A percentile compares a stretch with the other conserved stretches of the same genome.
phyloP scores from a whole-genome alignment of 2,888 invertebrate genomes.

The Xiphydria camelus region DNA sequence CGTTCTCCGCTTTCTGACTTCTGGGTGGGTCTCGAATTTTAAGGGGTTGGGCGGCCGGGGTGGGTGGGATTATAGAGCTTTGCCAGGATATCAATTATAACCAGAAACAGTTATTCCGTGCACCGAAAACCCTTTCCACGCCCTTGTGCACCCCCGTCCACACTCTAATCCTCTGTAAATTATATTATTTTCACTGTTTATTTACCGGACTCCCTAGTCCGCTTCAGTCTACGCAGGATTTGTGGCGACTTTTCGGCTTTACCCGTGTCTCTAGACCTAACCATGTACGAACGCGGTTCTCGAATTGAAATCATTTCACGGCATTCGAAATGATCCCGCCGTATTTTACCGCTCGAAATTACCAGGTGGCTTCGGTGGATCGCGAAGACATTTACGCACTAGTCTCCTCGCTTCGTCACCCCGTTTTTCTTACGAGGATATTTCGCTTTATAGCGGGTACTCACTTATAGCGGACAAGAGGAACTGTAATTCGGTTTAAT shows the following conservation, averaged over 20 bases:
- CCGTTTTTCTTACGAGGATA: no score
- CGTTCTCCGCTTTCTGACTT: background rate
- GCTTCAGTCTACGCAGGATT: slow-evolving; percentile 51
- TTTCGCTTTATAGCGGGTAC: no score
- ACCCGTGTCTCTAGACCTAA: background rate
- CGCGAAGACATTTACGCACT: no score
- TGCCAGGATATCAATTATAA: slow-evolving; percentile 59
- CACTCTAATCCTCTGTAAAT: slow-evolving; percentile 57
- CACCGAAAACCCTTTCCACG: slow-evolving; percentile 32
- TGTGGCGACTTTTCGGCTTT: slow-evolving; percentile 57
- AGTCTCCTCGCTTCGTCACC: no score
- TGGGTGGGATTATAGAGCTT: slow-evolving; percentile 55
- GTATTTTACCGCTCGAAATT: no score
- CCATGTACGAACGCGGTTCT: no score
- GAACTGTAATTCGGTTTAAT: no score
- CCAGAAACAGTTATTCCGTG: slow-evolving; percentile 57
- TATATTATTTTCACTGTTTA: slow-evolving; percentile 59
- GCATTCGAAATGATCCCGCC: no score
- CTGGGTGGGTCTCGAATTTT: slow-evolving; percentile 49
- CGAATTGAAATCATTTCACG: slow-evolving; percentile 35
- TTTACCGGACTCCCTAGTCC: slow-evolving; percentile 53
- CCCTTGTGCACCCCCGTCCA: slow-evolving; percentile 31
- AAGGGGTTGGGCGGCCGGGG: slow-evolving; percentile 38
- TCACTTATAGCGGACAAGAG: no score
- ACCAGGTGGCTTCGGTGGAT: no score